Percentiles rank a stretch among this genome's conserved stretches.
phyloP scores from a whole-genome alignment of 2,113 vertebrate species.

The Ochotona curzoniae region DNA sequence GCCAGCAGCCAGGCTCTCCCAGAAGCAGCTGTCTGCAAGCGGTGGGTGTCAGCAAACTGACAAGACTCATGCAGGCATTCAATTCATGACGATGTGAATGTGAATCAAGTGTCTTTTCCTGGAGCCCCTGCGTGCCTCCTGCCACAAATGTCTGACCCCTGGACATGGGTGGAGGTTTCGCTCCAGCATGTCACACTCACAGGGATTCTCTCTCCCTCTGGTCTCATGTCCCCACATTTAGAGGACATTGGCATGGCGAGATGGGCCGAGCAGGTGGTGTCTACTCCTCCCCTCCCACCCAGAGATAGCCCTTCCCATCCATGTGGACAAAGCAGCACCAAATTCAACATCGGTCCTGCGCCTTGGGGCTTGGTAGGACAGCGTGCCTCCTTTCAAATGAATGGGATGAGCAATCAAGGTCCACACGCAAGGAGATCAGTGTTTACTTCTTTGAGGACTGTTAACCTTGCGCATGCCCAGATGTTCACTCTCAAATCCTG shows the following conservation, averaged over 20 bases:
- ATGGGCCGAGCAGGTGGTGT: neutral
- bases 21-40: too few species aligned
- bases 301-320: neutral
- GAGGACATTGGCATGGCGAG: neutral
- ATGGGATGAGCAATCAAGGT: neutral
- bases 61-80: constrained; percentile 4
- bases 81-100: neutral
- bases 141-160: too few species aligned
- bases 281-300: neutral
- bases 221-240: neutral
- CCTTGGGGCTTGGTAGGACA: neutral
- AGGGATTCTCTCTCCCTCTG: neutral
- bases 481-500: neutral
- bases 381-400: neutral
- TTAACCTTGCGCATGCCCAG: neutral
- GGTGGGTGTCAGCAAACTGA: neutral
- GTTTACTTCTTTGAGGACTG: neutral
- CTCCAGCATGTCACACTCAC: neutral
- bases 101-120: neutral
- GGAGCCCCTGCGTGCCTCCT: neutral
- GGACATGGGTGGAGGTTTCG: neutral
- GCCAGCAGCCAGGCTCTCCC: neutral
- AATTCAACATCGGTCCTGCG: neutral
- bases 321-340: neutral
- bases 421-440: rapidly evolving